Base-by-base conservation (phyloP, 2,113 vertebrate species). In the Antigone vipio region DNA sequence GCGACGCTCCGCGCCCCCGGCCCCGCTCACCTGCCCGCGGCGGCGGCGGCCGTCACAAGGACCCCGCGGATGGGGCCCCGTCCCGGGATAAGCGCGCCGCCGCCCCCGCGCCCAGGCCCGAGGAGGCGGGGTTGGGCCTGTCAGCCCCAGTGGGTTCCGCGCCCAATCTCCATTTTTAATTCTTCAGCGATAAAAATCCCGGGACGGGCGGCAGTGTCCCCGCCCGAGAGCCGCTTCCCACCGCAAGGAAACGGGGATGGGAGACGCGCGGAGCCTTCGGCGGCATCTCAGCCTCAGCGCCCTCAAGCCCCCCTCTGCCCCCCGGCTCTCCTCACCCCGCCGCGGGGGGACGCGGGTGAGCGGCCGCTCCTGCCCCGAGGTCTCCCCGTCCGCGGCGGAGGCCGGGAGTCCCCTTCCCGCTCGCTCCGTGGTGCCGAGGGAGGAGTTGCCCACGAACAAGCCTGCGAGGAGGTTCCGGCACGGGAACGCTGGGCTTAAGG, bases 11-110 rank as follows among this genome's bases (percentile, higher is more conserved):
- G 56, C 29, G 9, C 27, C 56, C 34, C 38, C 35, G 8, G 32
- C 9, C 59, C 71, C 47, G 21, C 95, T 95, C 76, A 94, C 95
- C 95, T 90, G 82, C 52, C 73, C 73, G 29, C 64, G 27, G 68
- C 59, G 11, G 16, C 69, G 3, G 16, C 52, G 11, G 44, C 52
- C 34, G 34, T 40, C 11, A 23, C 45, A 2, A 42, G 12, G 21
- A 12, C 11, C 20, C 30, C 19, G 47, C 20, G 8, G n/a, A 0
- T 0, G 7, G 4, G 2, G 62, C 59, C 13, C 44, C 9, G 22
- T 13, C 27, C 53, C 29, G 67, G 81, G 62, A 93, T 96, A 95
- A 93, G 26, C 13, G 49, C 82, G 4, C 20, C 1, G 9, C 89
- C 92, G 2, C 95, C 94, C 87, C 94, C 95, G 84, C 94, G 3